phyloP scores from a whole-genome alignment of 1,140 invertebrate species.

The Lanistes nyassanus region DNA sequence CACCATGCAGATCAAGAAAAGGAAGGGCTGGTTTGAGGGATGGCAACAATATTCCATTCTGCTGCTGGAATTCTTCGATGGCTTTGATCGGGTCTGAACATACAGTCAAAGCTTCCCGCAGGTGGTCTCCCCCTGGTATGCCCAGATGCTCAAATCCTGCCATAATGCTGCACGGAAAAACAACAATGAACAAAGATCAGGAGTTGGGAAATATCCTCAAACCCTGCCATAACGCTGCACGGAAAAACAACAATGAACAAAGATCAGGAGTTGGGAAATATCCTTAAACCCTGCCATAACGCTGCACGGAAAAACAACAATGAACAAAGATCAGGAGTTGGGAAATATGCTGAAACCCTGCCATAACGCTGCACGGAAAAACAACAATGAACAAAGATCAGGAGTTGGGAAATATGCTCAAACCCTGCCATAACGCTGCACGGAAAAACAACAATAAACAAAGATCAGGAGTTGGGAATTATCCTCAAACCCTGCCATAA shows the following conservation, averaged over 20 bases:
- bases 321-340: not conserved
- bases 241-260: not conserved
- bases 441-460: no score
- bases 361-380: constrained; percentile 46
- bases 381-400: not conserved
- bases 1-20: constrained; percentile 91
- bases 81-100: constrained; percentile 96
- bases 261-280: not conserved
- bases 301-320: not conserved
- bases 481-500: not conserved
- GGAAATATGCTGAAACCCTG: constrained; percentile 78
- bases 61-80: constrained; percentile 94
- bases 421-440: not conserved
- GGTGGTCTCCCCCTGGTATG: constrained; percentile 87
- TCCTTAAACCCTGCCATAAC: constrained; percentile 79
- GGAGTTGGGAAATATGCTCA: not conserved
- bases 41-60: constrained; percentile 93
- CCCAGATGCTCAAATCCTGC: constrained; percentile 86
- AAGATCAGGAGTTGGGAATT: no score
- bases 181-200: not conserved
- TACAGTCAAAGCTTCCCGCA: constrained; percentile 92
- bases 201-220: constrained; percentile 76
- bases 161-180: constrained; percentile 45
- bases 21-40: constrained; percentile 94
- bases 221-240: constrained; percentile 65